A percentile compares a stretch with the other conserved stretches of the same genome.
phyloP scores from a whole-genome alignment of 2,888 invertebrate genomes.

The Physocephala rufipes region DNA sequence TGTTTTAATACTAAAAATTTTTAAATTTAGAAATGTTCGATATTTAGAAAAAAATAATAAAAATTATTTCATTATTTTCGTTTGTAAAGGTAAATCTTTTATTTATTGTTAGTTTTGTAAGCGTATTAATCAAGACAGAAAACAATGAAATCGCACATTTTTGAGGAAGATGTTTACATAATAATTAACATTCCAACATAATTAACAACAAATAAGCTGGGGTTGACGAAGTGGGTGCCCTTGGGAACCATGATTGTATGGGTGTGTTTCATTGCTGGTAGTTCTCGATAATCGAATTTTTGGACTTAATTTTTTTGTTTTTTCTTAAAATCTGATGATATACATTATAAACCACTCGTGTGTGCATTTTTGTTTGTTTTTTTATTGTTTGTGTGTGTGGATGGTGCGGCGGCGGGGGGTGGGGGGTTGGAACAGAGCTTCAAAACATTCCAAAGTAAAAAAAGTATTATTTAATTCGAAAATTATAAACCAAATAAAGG shows the following conservation, averaged over 20 bases:
- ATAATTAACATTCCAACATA: conserved; percentile 12
- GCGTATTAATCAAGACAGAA: background rate
- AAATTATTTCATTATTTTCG: background rate
- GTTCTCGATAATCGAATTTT: too few relatives aligned
- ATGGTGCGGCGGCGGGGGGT: background rate
- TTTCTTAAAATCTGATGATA: too few relatives aligned
- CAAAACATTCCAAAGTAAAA: conserved; percentile 2
- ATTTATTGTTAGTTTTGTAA: conserved; percentile 9
- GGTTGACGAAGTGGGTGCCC: too few relatives aligned
- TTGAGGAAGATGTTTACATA: conserved; percentile 3
- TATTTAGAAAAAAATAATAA: conserved; percentile 16
- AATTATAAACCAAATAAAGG: conserved; percentile 4
- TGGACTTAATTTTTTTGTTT: too few relatives aligned
- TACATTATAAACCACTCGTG: too few relatives aligned
- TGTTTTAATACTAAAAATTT: conserved; percentile 34
- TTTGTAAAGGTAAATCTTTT: conserved; percentile 19
- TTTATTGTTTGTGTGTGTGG: background rate
- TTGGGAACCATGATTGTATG: too few relatives aligned
- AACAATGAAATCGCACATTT: conserved; percentile 14
- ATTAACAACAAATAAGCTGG: too few relatives aligned
- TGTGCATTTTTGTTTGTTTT: background rate
- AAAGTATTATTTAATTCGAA: conserved; percentile 7
- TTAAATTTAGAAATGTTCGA: conserved; percentile 22
- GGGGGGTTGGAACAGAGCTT: background rate
- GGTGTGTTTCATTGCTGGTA: too few relatives aligned